Evolutionary conservation across 2,888 invertebrate genomes (phyloP).

Genomic region (Drosophila mercatorum): DNA sequence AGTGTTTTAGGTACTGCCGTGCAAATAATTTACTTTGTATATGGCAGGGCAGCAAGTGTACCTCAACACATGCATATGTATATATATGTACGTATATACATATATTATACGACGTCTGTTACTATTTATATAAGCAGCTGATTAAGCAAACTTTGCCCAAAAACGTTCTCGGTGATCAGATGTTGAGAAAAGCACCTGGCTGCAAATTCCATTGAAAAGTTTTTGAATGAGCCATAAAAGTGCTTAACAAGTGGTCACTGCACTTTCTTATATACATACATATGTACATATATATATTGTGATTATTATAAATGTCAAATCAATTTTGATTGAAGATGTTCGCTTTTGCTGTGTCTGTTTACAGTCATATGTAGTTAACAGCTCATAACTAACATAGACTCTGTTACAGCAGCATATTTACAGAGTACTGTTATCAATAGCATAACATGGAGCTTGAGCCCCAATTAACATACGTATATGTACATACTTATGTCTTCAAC

Average conservation of each 20-base stretch:
- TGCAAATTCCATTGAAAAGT: slow-evolving; percentile 3
- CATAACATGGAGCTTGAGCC: not conserved
- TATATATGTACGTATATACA: not conserved
- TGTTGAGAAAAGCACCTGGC: slow-evolving; percentile 27
- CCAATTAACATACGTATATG: no score
- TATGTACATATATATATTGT: no score
- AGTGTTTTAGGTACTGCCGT: slow-evolving; percentile 67
- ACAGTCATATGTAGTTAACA: no score
- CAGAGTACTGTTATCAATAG: not conserved
- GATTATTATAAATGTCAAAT: no score
- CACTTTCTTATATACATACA: slow-evolving; percentile 1
- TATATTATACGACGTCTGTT: slow-evolving; percentile 18
- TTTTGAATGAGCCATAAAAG: slow-evolving; percentile 3
- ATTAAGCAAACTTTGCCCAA: slow-evolving; percentile 31
- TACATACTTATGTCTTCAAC: not conserved
- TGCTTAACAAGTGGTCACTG: slow-evolving; percentile 3
- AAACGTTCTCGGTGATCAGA: slow-evolving; percentile 26
- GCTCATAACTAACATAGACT: no score
- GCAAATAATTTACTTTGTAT: slow-evolving; percentile 61
- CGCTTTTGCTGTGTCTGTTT: no score
- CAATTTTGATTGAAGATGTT: no score
- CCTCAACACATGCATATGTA: not conserved
- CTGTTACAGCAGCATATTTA: not conserved
- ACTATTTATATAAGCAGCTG: slow-evolving; percentile 46
- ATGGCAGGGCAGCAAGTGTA: slow-evolving; percentile 6